A percentile compares a stretch with the other conserved stretches of the same genome.
These are phyloP conservation scores for Characodon lateralis DNA, from an alignment of 2,797 vertebrate genomes.

Conservation along the genomic window DNA sequence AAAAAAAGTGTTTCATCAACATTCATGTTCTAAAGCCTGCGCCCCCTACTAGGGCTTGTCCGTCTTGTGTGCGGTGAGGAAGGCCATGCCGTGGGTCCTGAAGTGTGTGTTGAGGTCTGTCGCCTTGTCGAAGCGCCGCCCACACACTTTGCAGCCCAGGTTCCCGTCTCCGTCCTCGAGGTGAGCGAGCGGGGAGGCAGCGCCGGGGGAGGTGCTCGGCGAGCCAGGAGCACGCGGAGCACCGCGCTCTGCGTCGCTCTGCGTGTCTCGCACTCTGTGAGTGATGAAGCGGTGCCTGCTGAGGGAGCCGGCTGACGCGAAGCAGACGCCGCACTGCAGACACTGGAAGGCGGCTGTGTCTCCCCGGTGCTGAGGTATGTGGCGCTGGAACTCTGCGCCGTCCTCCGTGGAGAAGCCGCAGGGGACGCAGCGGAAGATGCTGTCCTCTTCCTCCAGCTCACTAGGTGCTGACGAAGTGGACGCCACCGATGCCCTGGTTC, in stretches of 20 bases:
- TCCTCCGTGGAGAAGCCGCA: conserved; percentile 85
- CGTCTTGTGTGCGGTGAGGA: conserved; percentile 92
- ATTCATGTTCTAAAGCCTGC: conserved; percentile 61
- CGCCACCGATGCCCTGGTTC: conserved; percentile 59
- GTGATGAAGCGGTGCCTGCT: conserved; percentile 94
- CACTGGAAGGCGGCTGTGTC: conserved; percentile 89
- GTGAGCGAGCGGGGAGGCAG: conserved; percentile 63
- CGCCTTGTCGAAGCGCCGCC: conserved; percentile 88
- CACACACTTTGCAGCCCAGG: conserved; percentile 89
- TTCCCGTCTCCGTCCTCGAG: conserved; percentile 78
- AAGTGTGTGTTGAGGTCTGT: conserved; percentile 96
- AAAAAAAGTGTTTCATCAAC: conserved; percentile 55
- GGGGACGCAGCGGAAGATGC: conserved; percentile 81
- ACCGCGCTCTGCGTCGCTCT: conserved; percentile 63
- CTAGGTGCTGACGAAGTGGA: conserved; percentile 28
- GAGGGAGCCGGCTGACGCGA: conserved; percentile 90
- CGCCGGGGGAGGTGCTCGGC: conserved; percentile 75
- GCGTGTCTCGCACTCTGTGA: conserved; percentile 88
- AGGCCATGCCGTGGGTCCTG: conserved; percentile 96
- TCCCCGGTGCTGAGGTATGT: conserved; percentile 87
- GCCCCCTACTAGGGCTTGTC: conserved; percentile 80
- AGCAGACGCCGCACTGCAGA: conserved; percentile 93
- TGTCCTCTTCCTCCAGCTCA: conserved; percentile 77
- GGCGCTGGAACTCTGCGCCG: conserved; percentile 82
- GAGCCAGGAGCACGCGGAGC: conserved; percentile 56